Conservation (phyloP, 2,113 vertebrate genomes). For the Haliaeetus leucogaster region DNA sequence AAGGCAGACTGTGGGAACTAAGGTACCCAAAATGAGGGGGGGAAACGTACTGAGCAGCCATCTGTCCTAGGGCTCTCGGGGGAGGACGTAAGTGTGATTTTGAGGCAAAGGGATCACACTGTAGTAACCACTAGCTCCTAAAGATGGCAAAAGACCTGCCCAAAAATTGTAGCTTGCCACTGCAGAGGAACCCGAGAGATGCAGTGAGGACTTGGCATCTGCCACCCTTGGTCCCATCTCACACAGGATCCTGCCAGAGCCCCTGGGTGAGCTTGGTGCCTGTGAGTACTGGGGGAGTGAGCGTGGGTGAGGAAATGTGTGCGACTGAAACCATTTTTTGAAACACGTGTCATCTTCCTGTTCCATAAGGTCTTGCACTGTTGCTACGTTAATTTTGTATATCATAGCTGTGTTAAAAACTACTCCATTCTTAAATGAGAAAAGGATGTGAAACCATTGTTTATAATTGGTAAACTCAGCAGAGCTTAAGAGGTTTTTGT, state of each 20-base stretch:
- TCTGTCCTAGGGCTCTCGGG: not conserved
- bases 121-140: not conserved
- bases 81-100: not conserved
- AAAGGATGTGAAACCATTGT: not conserved
- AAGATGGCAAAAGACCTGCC: not conserved
- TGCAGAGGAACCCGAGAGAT: not conserved
- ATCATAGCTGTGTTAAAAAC: not conserved
- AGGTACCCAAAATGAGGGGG: not conserved
- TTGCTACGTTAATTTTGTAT: not conserved
- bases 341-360: not conserved
- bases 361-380: not conserved
- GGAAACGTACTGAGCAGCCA: not conserved
- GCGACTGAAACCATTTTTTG: fast-evolving
- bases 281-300: not conserved
- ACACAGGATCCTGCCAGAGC: not conserved
- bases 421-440: not conserved
- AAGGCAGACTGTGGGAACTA: not conserved
- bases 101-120: not conserved
- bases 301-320: fast-evolving
- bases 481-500: not conserved
- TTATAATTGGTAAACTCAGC: not conserved
- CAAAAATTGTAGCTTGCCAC: not conserved
- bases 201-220: not conserved
- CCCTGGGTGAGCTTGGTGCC: fast-evolving
- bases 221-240: not conserved